A percentile compares a stretch with the other conserved stretches of the same genome.
phyloP scores from a whole-genome alignment of 2,113 vertebrate species.

The Protomyctophum bolini region DNA sequence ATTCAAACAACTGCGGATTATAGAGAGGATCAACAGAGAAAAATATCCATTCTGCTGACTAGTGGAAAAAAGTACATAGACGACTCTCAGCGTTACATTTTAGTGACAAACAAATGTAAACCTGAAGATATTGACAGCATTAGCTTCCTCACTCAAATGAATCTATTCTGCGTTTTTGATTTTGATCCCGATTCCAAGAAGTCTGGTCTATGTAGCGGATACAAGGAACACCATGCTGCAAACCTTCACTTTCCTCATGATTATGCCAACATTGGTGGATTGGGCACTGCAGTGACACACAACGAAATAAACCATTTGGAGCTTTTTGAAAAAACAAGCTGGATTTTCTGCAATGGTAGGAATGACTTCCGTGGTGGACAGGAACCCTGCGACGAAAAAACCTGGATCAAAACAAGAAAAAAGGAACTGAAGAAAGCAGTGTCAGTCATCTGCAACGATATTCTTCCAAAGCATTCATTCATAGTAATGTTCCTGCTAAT shows the following conservation, averaged over 20 bases:
- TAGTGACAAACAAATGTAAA: constrained; percentile 74
- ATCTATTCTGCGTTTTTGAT: constrained; percentile 81
- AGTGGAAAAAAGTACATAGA: constrained; percentile 71
- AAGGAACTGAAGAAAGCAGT: constrained; percentile 70
- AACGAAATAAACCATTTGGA: constrained; percentile 44
- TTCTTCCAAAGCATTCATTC: constrained; percentile 59
- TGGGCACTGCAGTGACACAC: constrained; percentile 31
- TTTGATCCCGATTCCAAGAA: constrained; percentile 76
- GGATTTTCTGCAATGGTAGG: constrained; percentile 82
- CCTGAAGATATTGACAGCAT: constrained; percentile 47
- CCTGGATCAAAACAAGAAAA: constrained; percentile 71
- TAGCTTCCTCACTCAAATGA: constrained; percentile 74
- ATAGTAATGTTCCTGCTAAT: constrained; percentile 75
- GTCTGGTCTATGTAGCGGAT: constrained; percentile 69
- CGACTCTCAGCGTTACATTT: constrained; percentile 68
- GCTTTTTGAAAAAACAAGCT: constrained; percentile 72
- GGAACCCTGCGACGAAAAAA: constrained; percentile 66
- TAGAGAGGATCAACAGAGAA: constrained; percentile 68
- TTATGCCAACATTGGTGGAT: constrained; percentile 57
- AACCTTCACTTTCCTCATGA: constrained; percentile 69
- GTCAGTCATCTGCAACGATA: constrained; percentile 74
- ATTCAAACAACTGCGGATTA: constrained; percentile 8
- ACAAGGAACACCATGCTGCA: constrained; percentile 60
- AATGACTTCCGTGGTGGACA: constrained; percentile 56
- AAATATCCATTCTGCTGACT: constrained; percentile 69